A percentile compares a stretch with the other conserved stretches of the same genome.
Evolutionary conservation across 2,113 vertebrate species (phyloP).

Genomic region (Cebus imitator): DNA sequence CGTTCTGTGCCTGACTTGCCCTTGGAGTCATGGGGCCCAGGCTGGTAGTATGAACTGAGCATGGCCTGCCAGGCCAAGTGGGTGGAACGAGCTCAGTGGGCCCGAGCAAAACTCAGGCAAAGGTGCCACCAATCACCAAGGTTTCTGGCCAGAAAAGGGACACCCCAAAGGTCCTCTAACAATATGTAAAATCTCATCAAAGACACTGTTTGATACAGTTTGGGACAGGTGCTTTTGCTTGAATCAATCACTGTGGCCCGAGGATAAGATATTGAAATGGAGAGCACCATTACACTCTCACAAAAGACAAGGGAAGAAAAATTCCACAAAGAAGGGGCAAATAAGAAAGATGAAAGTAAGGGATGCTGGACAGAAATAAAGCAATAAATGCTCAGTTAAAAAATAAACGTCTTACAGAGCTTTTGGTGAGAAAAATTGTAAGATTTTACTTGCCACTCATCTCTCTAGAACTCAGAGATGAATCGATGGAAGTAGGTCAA

Average conservation of each 20-base stretch:
- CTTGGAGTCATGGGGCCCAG: too few species aligned
- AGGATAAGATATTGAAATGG: neutral
- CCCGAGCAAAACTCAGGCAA: too few species aligned
- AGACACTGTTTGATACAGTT: neutral
- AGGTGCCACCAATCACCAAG: too few species aligned
- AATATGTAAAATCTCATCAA: neutral
- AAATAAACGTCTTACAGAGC: neutral
- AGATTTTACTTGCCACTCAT: neutral
- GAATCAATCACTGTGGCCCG: neutral
- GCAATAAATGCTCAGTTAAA: neutral
- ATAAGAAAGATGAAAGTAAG: neutral
- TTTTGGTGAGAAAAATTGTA: neutral
- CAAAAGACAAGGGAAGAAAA: neutral
- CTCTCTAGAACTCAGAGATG: neutral
- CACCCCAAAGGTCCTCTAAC: too few species aligned
- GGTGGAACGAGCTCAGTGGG: too few species aligned
- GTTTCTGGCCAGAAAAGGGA: too few species aligned
- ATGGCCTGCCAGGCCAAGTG: too few species aligned
- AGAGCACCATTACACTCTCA: neutral
- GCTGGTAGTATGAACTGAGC: too few species aligned
- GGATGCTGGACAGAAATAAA: neutral
- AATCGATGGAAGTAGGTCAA: neutral
- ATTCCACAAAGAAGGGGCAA: neutral
- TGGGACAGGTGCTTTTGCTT: neutral
- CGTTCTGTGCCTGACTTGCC: too few species aligned